Percentiles rank a stretch among this genome's conserved stretches.
These are phyloP conservation scores for Brachynemurus nebulosus DNA, from an alignment of 2,888 invertebrate genomes.

Conservation along the genomic window DNA sequence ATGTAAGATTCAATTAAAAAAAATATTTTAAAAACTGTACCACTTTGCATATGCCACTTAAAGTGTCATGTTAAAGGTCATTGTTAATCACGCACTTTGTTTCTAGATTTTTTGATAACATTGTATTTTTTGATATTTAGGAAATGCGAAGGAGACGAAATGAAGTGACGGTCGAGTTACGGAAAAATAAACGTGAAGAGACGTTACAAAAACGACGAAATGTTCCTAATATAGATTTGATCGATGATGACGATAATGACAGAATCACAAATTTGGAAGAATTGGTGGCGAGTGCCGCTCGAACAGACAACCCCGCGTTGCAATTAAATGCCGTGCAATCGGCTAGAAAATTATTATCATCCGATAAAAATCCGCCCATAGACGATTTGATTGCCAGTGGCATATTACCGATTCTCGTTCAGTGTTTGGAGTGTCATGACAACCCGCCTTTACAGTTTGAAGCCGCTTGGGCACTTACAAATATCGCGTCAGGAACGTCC, in stretches of 20 bases:
- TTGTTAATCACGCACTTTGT: no score
- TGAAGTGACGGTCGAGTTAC: conserved; percentile 90
- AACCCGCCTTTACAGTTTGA: conserved; percentile 89
- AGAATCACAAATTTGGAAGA: conserved; percentile 62
- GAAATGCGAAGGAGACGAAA: conserved; percentile 95
- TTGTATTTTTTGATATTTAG: conserved; percentile 36
- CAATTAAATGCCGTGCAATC: conserved; percentile 89
- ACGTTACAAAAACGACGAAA: conserved; percentile 91
- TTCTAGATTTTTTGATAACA: no score
- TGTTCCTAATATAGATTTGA: conserved; percentile 78
- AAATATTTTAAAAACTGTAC: no score
- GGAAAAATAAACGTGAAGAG: conserved; percentile 97
- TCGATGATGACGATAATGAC: conserved; percentile 65
- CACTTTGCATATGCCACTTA: no score
- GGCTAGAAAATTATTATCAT: conserved; percentile 88
- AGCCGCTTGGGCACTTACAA: conserved; percentile 95
- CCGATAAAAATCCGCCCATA: conserved; percentile 97
- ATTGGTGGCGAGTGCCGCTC: conserved; percentile 76
- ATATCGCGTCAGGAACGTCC: conserved; percentile 86
- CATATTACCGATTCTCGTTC: conserved; percentile 78
- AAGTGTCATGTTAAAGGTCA: neutral
- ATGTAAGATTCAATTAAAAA: no score
- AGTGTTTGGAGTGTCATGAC: conserved; percentile 75
- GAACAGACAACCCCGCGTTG: conserved; percentile 59
- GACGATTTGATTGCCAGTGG: conserved; percentile 89